phyloP scores from a whole-genome alignment of 2,113 vertebrate genomes.

The Lutjanus erythropterus region DNA sequence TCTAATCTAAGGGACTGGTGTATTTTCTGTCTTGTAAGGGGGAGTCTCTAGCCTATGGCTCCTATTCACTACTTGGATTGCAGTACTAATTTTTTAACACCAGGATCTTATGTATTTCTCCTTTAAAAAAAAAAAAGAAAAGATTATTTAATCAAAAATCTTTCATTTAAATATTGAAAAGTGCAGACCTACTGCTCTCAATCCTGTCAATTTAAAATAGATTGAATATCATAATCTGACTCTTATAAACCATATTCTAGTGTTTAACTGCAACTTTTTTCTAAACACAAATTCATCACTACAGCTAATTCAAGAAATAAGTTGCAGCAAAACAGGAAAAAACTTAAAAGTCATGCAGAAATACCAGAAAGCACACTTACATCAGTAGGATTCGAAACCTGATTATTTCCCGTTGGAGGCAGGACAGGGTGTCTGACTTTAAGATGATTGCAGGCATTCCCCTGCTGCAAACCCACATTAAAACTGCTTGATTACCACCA shows the following conservation, averaged over 20 bases:
- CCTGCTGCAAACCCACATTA: constrained; percentile 22
- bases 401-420: background rate
- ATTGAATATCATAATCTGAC: background rate
- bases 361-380: background rate
- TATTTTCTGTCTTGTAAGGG: too few species aligned
- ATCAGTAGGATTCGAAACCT: constrained; percentile 12
- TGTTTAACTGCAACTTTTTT: background rate
- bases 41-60: too few species aligned
- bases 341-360: constrained; percentile 5
- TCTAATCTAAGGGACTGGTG: too few species aligned
- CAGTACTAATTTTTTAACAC: too few species aligned
- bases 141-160: too few species aligned
- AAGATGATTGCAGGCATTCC: constrained; percentile 21
- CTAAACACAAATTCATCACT: background rate
- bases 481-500: constrained; percentile 29
- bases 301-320: background rate
- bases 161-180: too few species aligned
- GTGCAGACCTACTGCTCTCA: background rate
- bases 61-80: too few species aligned
- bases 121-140: too few species aligned
- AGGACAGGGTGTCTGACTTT: background rate
- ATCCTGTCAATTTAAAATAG: background rate
- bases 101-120: too few species aligned
- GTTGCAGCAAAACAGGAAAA: background rate
- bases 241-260: background rate